Evolutionary conservation across 2,113 vertebrate genomes (phyloP).

Genomic region (Pygoscelis adeliae): DNA sequence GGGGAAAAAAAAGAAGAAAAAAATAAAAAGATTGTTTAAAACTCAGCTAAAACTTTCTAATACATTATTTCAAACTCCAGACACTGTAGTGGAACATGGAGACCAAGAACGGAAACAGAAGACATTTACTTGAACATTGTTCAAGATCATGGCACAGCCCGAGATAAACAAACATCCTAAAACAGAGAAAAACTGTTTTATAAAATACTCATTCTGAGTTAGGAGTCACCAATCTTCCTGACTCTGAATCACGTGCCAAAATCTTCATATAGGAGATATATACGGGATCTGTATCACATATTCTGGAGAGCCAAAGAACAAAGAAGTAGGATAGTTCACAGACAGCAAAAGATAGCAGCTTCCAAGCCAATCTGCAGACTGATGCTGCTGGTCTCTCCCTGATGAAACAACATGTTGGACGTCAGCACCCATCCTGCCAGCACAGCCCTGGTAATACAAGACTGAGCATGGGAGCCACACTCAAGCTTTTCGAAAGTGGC

Average conservation of each 20-base stretch:
- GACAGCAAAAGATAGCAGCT: neutral
- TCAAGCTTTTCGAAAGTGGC: neutral
- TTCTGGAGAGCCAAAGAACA: neutral
- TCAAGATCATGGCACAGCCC: neutral
- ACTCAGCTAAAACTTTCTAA: neutral
- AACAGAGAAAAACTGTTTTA: neutral
- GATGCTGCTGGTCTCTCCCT: neutral
- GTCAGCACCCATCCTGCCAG: neutral
- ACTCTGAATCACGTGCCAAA: neutral
- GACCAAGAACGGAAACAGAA: neutral
- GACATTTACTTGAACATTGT: neutral
- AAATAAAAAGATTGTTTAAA: neutral
- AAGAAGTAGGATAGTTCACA: neutral
- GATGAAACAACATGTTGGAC: neutral
- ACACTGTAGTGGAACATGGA: neutral
- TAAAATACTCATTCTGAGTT: neutral
- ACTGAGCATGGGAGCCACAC: neutral
- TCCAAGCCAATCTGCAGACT: neutral
- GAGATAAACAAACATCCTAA: neutral
- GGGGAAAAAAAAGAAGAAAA: fast-evolving
- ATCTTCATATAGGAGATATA: neutral
- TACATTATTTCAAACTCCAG: neutral
- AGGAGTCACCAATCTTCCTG: neutral
- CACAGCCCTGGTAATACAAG: neutral
- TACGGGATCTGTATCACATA: neutral